Evolutionary conservation across 2,888 invertebrate genomes (phyloP), one percentile per base, ranked within the genome.

Genomic region (Acleris holmiana): DNA sequence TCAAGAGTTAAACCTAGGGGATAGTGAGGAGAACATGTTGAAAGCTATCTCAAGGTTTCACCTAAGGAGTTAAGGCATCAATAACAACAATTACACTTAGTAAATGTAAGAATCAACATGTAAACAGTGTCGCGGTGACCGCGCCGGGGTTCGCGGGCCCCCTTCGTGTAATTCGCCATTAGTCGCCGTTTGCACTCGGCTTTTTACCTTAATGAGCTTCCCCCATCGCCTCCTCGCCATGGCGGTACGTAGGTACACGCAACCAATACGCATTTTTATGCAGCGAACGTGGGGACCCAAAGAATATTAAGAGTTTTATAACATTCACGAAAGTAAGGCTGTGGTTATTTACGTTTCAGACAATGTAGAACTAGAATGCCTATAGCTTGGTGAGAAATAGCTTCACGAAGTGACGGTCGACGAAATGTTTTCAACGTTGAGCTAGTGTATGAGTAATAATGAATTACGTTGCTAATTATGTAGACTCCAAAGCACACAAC

Each of bases 151-250:
- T 77, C 73, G 76, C 74, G 74, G 78, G 80, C 78, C 91, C 91
- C 92, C 90, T 89, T 91, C 91, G 90, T 89, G 91, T 91, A 89
- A 91, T 92, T 91, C 86, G 90, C 91, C 88, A 91, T 91, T 91
- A 91, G 89, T 83, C 83, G 86, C 85, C 88, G 89, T 90, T 91
- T 91, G 91, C 91, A 91, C 85, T 91, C 88, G 88, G 89, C 91
- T 91, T 92, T 92, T 90, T 90, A 91, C 89, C 89, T 91, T 92
- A 92, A 92, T 92, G 92, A 92, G 92, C 84, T 84, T 84, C 85
- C 88, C 89, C 83, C 78, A 79, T 79, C 76, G 75, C 77, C 80
- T 76, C 77, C 77, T 77, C 76, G 76, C 67, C 35, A 59, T 41
- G n/a, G 71, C 63, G 69, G 73, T 82, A 82, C 83, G 83, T n/a